These are phyloP conservation scores for Fistularia tabacaria DNA, from an alignment of 2,797 vertebrate genomes.

Conservation along the genomic window DNA sequence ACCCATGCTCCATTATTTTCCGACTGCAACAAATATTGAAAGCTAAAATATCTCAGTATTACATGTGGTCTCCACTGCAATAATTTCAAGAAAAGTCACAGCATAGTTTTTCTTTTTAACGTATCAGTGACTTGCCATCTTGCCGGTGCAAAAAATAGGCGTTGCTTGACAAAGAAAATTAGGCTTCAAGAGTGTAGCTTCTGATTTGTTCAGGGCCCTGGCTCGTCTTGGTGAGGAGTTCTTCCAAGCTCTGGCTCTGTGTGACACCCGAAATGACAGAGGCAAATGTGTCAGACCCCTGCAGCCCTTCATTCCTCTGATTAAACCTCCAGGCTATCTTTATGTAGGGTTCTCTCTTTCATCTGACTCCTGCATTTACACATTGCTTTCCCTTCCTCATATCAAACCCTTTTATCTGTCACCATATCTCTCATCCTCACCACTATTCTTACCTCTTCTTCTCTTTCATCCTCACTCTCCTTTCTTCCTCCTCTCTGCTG, in stretches of 20 bases:
- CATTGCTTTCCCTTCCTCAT: conserved; percentile 52
- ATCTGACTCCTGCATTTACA: conserved; percentile 39
- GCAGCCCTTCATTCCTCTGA: conserved; percentile 38
- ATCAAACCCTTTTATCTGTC: conserved; percentile 60
- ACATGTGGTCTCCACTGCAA: too few relatives aligned
- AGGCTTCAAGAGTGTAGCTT: conserved; percentile 58
- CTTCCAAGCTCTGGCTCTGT: conserved; percentile 60
- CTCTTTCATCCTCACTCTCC: conserved; percentile 19
- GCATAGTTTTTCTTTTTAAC: too few relatives aligned
- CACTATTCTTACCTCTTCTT: conserved; percentile 59
- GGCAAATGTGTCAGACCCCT: conserved; percentile 63
- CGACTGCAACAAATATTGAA: too few relatives aligned
- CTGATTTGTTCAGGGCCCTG: conserved; percentile 74
- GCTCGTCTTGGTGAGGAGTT: conserved; percentile 75
- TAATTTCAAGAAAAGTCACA: too few relatives aligned
- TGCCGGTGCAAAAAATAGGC: conserved; percentile 66
- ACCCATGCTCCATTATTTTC: too few relatives aligned
- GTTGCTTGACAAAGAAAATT: conserved; percentile 71
- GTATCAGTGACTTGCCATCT: conserved; percentile 28
- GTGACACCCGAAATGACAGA: conserved; percentile 69
- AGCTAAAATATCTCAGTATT: too few relatives aligned
- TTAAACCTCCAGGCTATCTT: conserved; percentile 53
- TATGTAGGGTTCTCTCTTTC: conserved; percentile 69
- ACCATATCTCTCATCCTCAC: conserved; percentile 41
- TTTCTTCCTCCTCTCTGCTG: conserved; percentile 50